A percentile compares a stretch with the other conserved stretches of the same genome.
These are phyloP conservation scores for Periophthalmus magnuspinnatus DNA, from an alignment of 2,797 vertebrate species.

Conservation along the genomic window DNA sequence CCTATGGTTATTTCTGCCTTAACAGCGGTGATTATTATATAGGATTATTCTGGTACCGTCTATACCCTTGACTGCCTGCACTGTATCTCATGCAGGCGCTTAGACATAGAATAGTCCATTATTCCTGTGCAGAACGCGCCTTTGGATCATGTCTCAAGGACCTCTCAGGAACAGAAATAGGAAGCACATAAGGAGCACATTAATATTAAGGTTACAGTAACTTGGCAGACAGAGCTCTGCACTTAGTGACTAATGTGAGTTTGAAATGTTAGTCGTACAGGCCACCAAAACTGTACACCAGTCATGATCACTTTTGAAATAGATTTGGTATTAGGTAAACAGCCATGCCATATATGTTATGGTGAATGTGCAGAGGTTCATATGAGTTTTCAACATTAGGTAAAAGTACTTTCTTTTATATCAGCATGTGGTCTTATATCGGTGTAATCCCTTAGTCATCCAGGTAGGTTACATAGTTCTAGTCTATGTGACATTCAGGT, in stretches of 20 bases:
- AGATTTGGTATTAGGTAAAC: neutral
- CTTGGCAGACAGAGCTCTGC: neutral
- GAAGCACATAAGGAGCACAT: neutral
- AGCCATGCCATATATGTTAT: too few species aligned
- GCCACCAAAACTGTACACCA: neutral
- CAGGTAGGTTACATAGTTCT: too few species aligned
- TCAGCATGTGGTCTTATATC: too few species aligned
- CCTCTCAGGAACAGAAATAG: neutral
- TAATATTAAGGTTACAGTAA: slow-evolving; percentile 1
- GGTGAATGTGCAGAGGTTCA: too few species aligned
- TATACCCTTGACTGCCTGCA: neutral
- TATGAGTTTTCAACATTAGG: too few species aligned
- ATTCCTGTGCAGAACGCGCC: neutral
- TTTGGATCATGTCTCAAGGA: slow-evolving; percentile 4
- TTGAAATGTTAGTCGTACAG: neutral
- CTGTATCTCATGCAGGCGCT: neutral
- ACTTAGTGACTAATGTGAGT: neutral
- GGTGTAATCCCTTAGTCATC: too few species aligned
- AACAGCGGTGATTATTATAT: neutral
- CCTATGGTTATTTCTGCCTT: neutral
- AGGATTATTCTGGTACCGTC: neutral
- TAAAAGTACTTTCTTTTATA: too few species aligned
- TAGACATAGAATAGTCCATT: neutral
- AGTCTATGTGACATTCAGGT: too few species aligned
- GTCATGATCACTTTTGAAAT: neutral